phyloP scores from a whole-genome alignment of 2,888 invertebrate genomes.

The Epistrophe grossulariae region DNA sequence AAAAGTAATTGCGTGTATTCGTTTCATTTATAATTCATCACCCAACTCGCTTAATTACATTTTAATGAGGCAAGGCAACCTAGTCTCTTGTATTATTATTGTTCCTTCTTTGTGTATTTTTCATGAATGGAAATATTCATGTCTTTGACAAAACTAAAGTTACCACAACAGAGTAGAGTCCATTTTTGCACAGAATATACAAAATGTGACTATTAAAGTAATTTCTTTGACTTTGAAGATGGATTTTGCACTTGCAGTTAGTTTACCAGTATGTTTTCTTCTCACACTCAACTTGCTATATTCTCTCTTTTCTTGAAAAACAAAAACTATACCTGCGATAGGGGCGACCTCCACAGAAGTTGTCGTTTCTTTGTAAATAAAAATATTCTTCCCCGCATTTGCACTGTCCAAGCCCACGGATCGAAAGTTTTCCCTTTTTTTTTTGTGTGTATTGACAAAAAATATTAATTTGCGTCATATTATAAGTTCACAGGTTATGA shows the following conservation, averaged over 20 bases:
- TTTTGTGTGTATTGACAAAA: background rate
- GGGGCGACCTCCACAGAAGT: background rate
- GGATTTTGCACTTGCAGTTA: background rate
- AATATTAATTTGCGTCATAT: conserved; percentile 41
- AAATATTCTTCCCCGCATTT: background rate
- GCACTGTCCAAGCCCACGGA: conserved; percentile 9
- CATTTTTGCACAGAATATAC: background rate
- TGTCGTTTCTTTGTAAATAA: background rate
- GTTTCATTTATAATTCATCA: conserved; percentile 21
- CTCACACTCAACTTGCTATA: background rate
- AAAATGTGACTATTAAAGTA: background rate
- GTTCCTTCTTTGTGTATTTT: background rate
- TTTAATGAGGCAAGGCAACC: conserved; percentile 19
- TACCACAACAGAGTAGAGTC: background rate
- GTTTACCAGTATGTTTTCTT: conserved; percentile 46
- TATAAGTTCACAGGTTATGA: conserved; percentile 25
- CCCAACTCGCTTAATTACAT: conserved; percentile 10
- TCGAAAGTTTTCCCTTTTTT: conserved; percentile 48
- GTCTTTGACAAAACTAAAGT: conserved; percentile 13
- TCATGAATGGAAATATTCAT: conserved; percentile 2
- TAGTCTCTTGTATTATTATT: background rate
- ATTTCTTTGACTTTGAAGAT: background rate
- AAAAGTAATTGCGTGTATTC: conserved; percentile 14
- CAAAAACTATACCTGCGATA: background rate
- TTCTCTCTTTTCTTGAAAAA: conserved; percentile 16